phyloP scores from a whole-genome alignment of 2,888 invertebrate genomes.

The Dyspetes luteomarginatus region DNA sequence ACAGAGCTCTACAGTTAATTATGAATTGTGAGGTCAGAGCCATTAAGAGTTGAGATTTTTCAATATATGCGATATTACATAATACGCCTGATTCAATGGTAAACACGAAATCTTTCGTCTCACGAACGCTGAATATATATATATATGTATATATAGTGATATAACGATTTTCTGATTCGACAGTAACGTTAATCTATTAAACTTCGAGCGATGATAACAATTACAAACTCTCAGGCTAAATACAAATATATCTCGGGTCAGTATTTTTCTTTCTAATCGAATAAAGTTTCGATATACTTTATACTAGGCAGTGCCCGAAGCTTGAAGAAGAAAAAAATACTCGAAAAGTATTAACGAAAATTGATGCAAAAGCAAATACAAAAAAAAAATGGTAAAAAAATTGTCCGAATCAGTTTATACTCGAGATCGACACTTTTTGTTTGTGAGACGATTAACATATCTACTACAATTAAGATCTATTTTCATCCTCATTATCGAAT shows the following conservation, averaged over 20 bases:
- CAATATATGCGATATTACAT: not conserved
- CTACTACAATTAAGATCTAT: not conserved
- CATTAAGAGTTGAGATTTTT: conserved; percentile 16
- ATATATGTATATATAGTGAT: no score
- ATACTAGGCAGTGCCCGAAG: conserved; percentile 67
- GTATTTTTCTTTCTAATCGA: conserved; percentile 31
- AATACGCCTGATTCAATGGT: not conserved
- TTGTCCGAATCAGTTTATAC: conserved; percentile 20
- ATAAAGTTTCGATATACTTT: conserved; percentile 45
- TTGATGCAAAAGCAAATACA: conserved; percentile 34
- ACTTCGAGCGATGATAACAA: conserved; percentile 46
- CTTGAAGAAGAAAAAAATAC: conserved; percentile 31
- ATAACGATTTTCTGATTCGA: conserved; percentile 40
- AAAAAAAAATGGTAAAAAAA: conserved; percentile 34
- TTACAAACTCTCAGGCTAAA: conserved; percentile 53
- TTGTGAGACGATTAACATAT: conserved; percentile 12
- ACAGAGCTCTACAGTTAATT: no score
- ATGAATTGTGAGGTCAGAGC: no score
- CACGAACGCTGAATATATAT: conserved; percentile 51
- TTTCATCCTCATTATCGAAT: not conserved
- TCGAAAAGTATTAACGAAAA: not conserved
- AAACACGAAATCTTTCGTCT: not conserved
- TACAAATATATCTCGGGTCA: conserved; percentile 60
- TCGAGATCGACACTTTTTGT: conserved; percentile 14
- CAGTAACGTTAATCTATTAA: conserved; percentile 8